Percentiles rank a stretch among this genome's conserved stretches.
Evolutionary conservation across 2,113 vertebrate species (phyloP).

Genomic region (Ictidomys tridecemlineatus): DNA sequence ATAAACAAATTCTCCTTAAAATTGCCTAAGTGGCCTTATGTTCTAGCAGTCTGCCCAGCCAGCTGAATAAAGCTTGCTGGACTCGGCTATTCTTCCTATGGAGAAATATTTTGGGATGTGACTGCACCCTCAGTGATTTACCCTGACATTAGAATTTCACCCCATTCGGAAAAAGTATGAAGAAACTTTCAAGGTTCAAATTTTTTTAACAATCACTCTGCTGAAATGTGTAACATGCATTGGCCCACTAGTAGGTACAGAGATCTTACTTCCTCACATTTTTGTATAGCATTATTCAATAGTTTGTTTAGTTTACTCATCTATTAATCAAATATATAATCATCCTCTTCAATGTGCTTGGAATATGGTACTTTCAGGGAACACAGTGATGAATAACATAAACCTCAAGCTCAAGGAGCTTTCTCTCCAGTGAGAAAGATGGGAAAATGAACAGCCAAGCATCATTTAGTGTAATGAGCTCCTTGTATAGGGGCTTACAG

Average conservation of each 20-base stretch:
- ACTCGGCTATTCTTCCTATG: fast-evolving
- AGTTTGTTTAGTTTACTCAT: background rate
- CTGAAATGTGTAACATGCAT: background rate
- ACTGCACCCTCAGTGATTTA: background rate
- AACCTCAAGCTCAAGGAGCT: background rate
- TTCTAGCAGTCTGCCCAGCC: background rate
- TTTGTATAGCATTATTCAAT: background rate
- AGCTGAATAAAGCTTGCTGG: background rate
- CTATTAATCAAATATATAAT: background rate
- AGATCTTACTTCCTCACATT: background rate
- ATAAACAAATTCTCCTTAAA: background rate
- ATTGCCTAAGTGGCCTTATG: background rate
- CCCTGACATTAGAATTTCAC: background rate
- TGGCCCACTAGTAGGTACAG: background rate
- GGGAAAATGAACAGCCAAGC: background rate
- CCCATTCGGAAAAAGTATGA: background rate
- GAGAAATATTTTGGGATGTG: background rate
- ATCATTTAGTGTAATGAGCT: background rate
- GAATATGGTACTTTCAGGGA: background rate
- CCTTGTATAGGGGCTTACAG: background rate
- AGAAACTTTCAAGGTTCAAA: background rate
- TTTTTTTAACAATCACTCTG: background rate
- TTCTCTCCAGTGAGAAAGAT: background rate
- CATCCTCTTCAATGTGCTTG: background rate
- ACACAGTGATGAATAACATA: background rate